These are phyloP conservation scores for Lepidurus arcticus DNA, from an alignment of 1,140 invertebrate genomes.

Conservation along the genomic window DNA sequence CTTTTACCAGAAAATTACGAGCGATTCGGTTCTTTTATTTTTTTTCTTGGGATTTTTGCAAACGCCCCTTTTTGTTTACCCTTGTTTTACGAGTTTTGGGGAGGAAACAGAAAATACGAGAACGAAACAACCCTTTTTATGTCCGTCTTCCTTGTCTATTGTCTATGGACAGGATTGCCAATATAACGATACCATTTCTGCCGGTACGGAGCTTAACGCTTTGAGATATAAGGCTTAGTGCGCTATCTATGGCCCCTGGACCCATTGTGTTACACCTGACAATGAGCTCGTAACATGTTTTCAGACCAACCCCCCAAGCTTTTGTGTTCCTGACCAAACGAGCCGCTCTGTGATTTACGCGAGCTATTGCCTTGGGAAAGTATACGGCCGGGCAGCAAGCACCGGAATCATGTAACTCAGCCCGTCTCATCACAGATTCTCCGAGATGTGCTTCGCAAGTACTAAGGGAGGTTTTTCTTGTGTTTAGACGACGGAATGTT, in stretches of 20 bases:
- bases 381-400: not conserved
- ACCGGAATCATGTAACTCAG: constrained; percentile 2
- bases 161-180: not conserved
- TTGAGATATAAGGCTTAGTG: not conserved
- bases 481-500: not conserved
- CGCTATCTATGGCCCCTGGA: not conserved
- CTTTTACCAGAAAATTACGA: no score
- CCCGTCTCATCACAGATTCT: not conserved
- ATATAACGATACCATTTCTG: constrained; percentile 1
- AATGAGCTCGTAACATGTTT: constrained; percentile 16
- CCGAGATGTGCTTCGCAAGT: not conserved
- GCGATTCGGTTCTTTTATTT: no score
- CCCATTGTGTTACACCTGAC: constrained; percentile 18
- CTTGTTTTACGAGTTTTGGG: not conserved
- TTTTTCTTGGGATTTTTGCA: no score
- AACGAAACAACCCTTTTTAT: not conserved
- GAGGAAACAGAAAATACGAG: not conserved
- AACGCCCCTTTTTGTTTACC: no score
- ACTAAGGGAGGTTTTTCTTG: not conserved
- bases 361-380: not conserved
- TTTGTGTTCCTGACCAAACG: not conserved
- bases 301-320: not conserved
- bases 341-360: constrained; percentile 6
- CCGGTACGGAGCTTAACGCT: not conserved
- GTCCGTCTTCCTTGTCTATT: not conserved